phyloP scores from a whole-genome alignment of 2,797 vertebrate genomes.

The Tauraco hartlaubi region DNA sequence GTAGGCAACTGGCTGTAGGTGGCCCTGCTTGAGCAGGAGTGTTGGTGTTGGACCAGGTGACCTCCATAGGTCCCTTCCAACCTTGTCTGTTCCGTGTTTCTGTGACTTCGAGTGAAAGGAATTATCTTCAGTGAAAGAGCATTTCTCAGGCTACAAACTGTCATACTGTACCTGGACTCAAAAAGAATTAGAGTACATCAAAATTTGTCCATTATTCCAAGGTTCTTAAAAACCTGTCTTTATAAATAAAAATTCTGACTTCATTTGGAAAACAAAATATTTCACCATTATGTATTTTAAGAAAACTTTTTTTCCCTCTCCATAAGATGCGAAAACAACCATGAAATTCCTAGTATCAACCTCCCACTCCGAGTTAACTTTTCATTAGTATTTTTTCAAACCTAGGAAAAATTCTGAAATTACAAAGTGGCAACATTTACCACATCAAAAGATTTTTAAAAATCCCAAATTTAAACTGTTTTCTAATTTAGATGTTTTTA shows the following conservation, averaged over 20 bases:
- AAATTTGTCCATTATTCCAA: not conserved
- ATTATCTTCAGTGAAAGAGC: not conserved
- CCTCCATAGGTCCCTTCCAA: not conserved
- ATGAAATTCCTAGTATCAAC: not conserved
- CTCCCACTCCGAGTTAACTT: not conserved
- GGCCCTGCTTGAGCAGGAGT: not conserved
- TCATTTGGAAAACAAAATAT: not conserved
- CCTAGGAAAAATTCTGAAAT: not conserved
- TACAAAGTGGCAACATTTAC: not conserved
- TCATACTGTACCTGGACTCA: not conserved
- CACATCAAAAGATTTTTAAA: not conserved
- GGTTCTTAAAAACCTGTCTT: not conserved
- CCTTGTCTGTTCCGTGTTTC: not conserved
- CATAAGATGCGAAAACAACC: not conserved
- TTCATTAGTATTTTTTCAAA: not conserved
- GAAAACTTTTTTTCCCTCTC: not conserved
- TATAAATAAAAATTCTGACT: not conserved
- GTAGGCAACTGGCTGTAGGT: not conserved
- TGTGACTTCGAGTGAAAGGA: not conserved
- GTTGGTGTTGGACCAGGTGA: not conserved
- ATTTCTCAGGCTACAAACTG: not conserved
- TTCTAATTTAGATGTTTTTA: slow-evolving; percentile 29
- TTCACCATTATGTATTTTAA: not conserved
- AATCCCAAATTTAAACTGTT: not conserved
- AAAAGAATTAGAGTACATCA: not conserved